Percentiles rank a stretch among this genome's conserved stretches.
These are phyloP conservation scores for Megaleporinus macrocephalus DNA, from an alignment of 2,113 vertebrate species.

Conservation along the genomic window DNA sequence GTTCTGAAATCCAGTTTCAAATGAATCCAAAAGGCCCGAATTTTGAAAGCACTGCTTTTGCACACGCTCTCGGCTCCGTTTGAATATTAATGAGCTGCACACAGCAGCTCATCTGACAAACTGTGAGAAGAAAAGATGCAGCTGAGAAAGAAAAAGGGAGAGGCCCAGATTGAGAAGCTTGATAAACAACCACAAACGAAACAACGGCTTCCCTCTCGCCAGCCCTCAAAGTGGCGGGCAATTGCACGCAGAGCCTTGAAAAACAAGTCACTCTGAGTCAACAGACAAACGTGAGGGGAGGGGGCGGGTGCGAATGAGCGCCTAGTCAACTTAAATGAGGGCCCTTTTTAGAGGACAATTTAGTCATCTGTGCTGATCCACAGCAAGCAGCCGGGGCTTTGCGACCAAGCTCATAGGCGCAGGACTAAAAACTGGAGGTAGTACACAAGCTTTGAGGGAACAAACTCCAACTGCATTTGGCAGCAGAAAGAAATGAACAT, in stretches of 20 bases:
- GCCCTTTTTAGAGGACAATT: slow-evolving; percentile 40
- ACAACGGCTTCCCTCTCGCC: slow-evolving; percentile 26
- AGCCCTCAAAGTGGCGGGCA: slow-evolving; percentile 27
- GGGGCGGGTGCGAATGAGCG: background rate
- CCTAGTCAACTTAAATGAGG: slow-evolving; percentile 1
- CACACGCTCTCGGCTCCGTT: background rate
- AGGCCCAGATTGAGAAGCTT: slow-evolving; percentile 15
- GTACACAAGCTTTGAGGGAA: slow-evolving; percentile 26
- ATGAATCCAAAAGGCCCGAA: background rate
- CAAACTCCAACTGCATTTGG: slow-evolving; percentile 35
- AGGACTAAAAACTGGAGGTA: background rate
- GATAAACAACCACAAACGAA: slow-evolving; percentile 38
- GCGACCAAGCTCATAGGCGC: background rate
- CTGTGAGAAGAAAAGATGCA: background rate
- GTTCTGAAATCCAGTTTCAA: background rate
- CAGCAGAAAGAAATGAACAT: slow-evolving; percentile 22
- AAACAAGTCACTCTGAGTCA: slow-evolving; percentile 39
- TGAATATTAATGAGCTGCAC: background rate
- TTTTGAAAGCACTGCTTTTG: background rate
- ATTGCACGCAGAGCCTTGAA: background rate
- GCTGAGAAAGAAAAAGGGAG: background rate
- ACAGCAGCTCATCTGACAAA: too few species aligned
- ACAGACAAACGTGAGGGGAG: background rate
- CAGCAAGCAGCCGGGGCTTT: slow-evolving; percentile 22
- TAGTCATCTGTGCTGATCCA: slow-evolving; percentile 26